These are phyloP conservation scores for Euwallacea fornicatus DNA, from an alignment of 1,140 invertebrate species.

Conservation along the genomic window DNA sequence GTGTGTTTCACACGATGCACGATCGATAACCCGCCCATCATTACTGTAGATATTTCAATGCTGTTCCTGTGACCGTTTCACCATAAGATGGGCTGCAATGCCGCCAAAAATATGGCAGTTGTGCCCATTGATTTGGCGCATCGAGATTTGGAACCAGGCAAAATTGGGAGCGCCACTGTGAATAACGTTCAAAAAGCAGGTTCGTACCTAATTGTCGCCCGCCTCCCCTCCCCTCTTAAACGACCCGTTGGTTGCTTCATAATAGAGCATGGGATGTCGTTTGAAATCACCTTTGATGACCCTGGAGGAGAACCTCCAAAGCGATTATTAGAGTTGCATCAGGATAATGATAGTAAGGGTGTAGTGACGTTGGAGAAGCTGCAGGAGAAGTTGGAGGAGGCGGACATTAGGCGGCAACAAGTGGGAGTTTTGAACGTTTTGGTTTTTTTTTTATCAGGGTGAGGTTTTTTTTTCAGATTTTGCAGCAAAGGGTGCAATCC, in stretches of 20 bases:
- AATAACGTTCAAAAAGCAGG: constrained; percentile 49
- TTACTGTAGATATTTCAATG: no score
- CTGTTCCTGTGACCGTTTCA: neutral
- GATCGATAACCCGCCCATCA: no score
- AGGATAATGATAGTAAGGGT: constrained; percentile 56
- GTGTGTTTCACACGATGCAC: no score
- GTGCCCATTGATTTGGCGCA: constrained; percentile 42
- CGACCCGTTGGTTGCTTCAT: neutral
- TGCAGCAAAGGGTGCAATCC: constrained; percentile 25
- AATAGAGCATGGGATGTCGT: constrained; percentile 58
- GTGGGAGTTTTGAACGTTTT: constrained; percentile 35
- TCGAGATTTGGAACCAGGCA: constrained; percentile 40
- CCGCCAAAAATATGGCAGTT: constrained; percentile 49
- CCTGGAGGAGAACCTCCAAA: constrained; percentile 57
- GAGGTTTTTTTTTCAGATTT: constrained; percentile 15
- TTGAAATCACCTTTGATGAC: constrained; percentile 64
- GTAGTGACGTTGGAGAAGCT: constrained; percentile 61
- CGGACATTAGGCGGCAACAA: constrained; percentile 62
- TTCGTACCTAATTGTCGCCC: constrained; percentile 9
- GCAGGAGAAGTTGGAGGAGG: constrained; percentile 69
- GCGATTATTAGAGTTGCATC: constrained; percentile 61
- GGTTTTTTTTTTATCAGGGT: neutral
- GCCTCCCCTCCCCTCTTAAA: neutral
- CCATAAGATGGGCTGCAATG: constrained; percentile 48
- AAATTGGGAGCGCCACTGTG: constrained; percentile 44